Percentiles rank a stretch among this genome's conserved stretches.
Conservation (phyloP, 2,113 vertebrate genomes). For the Redunca redunca region DNA sequence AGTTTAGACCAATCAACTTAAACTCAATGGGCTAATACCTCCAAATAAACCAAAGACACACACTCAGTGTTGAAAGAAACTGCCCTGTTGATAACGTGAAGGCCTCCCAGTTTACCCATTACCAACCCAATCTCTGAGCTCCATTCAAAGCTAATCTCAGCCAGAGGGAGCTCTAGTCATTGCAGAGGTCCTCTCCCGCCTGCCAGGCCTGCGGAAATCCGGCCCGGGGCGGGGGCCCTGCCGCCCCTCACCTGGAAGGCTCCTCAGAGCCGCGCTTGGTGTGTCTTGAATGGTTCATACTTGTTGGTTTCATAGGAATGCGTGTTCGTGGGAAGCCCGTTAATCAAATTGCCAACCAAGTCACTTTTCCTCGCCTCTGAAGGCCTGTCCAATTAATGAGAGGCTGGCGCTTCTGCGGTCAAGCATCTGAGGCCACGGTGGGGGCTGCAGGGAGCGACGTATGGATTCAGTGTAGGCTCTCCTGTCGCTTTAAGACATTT, state of each 20-base stretch:
- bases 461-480: constrained; percentile 46
- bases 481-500: constrained; percentile 58
- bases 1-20: too few relatives aligned
- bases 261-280: constrained; percentile 43
- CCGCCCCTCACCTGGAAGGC: constrained; percentile 20
- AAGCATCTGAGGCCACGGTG: constrained; percentile 15
- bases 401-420: constrained; percentile 1
- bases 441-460: neutral
- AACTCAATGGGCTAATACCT: too few relatives aligned
- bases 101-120: too few relatives aligned
- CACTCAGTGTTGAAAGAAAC: too few relatives aligned
- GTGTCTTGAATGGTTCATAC: constrained; percentile 46
- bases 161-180: too few relatives aligned
- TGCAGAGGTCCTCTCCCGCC: neutral
- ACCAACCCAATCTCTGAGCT: too few relatives aligned
- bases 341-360: constrained; percentile 65
- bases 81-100: too few relatives aligned
- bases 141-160: too few relatives aligned
- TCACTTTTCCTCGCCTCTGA: constrained; percentile 62
- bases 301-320: constrained; percentile 65
- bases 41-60: too few relatives aligned
- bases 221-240: neutral
- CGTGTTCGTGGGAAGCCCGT: constrained; percentile 59
- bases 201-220: neutral
- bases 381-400: constrained; percentile 56